phyloP scores from a whole-genome alignment of 1,140 invertebrate species.

The Heterodera carotae region DNA sequence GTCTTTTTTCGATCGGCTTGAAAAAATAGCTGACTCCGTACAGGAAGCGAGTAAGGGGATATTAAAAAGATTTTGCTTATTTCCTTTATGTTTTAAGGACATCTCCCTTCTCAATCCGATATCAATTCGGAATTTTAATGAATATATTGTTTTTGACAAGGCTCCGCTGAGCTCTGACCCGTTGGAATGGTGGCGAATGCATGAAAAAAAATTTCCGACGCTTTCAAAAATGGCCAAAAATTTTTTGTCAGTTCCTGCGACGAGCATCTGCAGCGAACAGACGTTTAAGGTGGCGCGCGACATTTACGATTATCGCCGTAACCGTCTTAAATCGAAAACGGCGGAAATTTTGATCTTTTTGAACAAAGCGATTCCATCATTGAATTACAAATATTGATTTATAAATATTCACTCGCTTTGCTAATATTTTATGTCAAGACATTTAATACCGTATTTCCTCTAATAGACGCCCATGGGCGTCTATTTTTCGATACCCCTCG shows the following conservation, averaged over 20 bases:
- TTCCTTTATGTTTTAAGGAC: too few relatives aligned
- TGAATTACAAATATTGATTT: slow-evolving; percentile 14
- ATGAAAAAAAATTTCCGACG: neutral
- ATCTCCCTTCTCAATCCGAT: too few relatives aligned
- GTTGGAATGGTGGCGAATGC: neutral
- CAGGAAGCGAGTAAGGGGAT: too few relatives aligned
- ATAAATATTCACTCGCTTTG: too few relatives aligned
- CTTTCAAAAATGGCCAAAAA: neutral
- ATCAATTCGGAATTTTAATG: too few relatives aligned
- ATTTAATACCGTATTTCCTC: too few relatives aligned
- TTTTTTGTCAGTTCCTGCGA: slow-evolving; percentile 4
- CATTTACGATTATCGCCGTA: slow-evolving; percentile 7
- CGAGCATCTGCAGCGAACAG: slow-evolving; percentile 10
- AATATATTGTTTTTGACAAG: neutral
- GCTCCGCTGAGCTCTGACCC: neutral
- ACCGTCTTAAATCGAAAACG: neutral
- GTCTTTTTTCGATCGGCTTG: too few relatives aligned
- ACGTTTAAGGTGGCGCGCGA: slow-evolving; percentile 9
- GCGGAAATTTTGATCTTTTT: slow-evolving; percentile 3
- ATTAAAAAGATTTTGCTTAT: too few relatives aligned
- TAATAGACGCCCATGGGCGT: too few relatives aligned
- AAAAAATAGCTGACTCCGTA: too few relatives aligned
- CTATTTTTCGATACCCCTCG: too few relatives aligned
- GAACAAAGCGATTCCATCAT: neutral
- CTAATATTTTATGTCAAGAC: too few relatives aligned